These are phyloP conservation scores for Strigamia maritima DNA, from an alignment of 2,888 invertebrate species.

Conservation along the genomic window DNA sequence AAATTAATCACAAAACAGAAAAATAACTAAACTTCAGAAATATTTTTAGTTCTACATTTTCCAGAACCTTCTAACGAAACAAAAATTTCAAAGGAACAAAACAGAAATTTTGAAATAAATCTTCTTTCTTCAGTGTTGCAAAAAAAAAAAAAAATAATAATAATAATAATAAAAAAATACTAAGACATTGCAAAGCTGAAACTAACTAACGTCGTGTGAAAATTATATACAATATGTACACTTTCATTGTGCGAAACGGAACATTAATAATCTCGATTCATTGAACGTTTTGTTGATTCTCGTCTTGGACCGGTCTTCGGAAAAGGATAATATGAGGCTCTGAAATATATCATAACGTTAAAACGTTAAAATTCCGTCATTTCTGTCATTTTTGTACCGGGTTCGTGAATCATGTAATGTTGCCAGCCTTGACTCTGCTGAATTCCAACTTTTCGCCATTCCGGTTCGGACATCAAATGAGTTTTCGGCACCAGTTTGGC, in stretches of 20 bases:
- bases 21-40: too few species aligned
- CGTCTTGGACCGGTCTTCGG: conserved; percentile 44
- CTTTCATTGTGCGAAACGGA: neutral
- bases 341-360: conserved; percentile 54
- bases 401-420: conserved; percentile 94
- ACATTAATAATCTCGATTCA: neutral
- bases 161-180: too few species aligned
- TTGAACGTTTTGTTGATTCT: neutral
- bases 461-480: conserved; percentile 86
- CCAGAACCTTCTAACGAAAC: too few species aligned
- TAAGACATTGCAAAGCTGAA: too few species aligned
- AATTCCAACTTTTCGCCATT: conserved; percentile 92
- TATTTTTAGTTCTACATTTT: too few species aligned
- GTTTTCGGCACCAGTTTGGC: conserved; percentile 85
- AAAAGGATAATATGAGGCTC: conserved; percentile 90
- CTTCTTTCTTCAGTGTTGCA: too few species aligned
- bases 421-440: conserved; percentile 96
- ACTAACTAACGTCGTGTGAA: neutral
- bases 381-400: conserved; percentile 60
- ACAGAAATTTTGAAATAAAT: too few species aligned
- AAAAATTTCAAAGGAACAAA: too few species aligned
- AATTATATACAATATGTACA: neutral
- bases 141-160: too few species aligned
- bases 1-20: neutral
- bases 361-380: neutral